These are phyloP conservation scores for Turritopsis rubra DNA, from an alignment of 30 jellyfish, hydroid and myxozoan genomes.

Conservation along the genomic window DNA sequence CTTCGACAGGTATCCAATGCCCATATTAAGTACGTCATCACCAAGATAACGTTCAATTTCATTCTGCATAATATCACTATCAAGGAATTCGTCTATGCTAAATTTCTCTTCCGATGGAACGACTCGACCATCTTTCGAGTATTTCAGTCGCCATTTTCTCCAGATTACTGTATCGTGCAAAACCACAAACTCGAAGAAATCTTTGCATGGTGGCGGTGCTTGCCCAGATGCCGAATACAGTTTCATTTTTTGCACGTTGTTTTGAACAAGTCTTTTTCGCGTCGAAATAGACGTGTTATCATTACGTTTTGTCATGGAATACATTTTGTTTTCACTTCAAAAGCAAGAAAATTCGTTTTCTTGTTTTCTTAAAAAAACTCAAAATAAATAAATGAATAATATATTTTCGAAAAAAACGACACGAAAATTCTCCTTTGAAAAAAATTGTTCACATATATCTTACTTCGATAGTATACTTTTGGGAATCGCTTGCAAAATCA, in stretches of 20 bases:
- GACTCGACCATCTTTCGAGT: conserved; percentile 38
- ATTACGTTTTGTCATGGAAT: neutral
- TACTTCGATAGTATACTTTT: too few species aligned
- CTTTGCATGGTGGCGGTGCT: conserved; percentile 85
- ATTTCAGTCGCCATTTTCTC: conserved; percentile 69
- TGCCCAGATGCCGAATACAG: conserved; percentile 61
- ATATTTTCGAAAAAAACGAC: too few species aligned
- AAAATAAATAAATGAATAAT: too few species aligned
- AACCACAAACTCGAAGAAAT: conserved; percentile 57
- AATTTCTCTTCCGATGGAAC: conserved; percentile 58
- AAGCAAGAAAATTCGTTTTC: neutral
- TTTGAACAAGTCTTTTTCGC: neutral
- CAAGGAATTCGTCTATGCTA: conserved; percentile 43
- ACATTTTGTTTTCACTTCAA: neutral
- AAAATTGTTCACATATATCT: too few species aligned
- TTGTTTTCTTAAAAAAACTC: too few species aligned
- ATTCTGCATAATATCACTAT: conserved; percentile 44
- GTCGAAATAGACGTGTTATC: neutral
- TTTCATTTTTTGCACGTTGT: conserved; percentile 18
- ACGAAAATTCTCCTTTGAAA: too few species aligned
- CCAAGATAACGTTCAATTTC: conserved; percentile 53
- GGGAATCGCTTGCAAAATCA: too few species aligned
- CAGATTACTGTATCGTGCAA: conserved; percentile 48
- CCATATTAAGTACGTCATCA: conserved; percentile 56
- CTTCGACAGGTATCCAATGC: conserved; percentile 44